phyloP scores from a whole-genome alignment of 2,888 invertebrate species.

The Drosophila basisetae region DNA sequence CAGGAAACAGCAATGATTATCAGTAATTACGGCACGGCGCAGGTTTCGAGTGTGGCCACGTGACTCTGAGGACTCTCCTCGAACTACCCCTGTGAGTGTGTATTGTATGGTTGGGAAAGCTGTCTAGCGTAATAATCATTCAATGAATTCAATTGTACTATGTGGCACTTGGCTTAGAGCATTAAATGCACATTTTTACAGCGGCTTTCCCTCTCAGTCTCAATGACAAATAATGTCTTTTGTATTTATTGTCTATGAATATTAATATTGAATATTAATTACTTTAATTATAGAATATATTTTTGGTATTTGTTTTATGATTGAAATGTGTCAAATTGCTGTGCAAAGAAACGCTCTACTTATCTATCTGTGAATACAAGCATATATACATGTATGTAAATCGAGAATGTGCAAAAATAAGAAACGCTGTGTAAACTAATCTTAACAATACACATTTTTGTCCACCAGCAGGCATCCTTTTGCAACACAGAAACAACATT shows the following conservation, averaged over 20 bases:
- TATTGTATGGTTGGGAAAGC: slow-evolving; percentile 20
- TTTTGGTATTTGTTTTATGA: slow-evolving; percentile 84
- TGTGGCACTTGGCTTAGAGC: slow-evolving; percentile 7
- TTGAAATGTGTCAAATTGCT: slow-evolving; percentile 85
- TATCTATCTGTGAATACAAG: slow-evolving; percentile 41
- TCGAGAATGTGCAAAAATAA: slow-evolving; percentile 27
- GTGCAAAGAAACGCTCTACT: slow-evolving; percentile 59
- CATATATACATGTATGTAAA: slow-evolving; percentile 16
- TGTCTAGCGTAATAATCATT: slow-evolving; percentile 8
- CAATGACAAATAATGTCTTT: slow-evolving; percentile 62
- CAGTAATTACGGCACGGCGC: slow-evolving; percentile 58
- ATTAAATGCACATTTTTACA: slow-evolving; percentile 15
- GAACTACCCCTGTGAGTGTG: slow-evolving; percentile 14
- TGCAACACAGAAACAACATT: slow-evolving; percentile 86
- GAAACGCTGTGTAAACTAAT: slow-evolving; percentile 56
- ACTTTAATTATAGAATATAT: slow-evolving; percentile 41
- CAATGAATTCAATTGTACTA: background rate
- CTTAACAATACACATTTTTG: slow-evolving; percentile 68
- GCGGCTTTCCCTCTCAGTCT: background rate
- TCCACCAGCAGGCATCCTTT: slow-evolving; percentile 84
- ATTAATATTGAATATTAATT: slow-evolving; percentile 39
- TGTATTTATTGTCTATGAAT: slow-evolving; percentile 7
- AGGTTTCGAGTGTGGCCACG: slow-evolving; percentile 63
- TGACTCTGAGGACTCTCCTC: slow-evolving; percentile 48
- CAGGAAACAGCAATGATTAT: slow-evolving; percentile 59